Evolutionary conservation across 64 coral and sea anemone species (phyloP).

Genomic region (Porites australiensis): DNA sequence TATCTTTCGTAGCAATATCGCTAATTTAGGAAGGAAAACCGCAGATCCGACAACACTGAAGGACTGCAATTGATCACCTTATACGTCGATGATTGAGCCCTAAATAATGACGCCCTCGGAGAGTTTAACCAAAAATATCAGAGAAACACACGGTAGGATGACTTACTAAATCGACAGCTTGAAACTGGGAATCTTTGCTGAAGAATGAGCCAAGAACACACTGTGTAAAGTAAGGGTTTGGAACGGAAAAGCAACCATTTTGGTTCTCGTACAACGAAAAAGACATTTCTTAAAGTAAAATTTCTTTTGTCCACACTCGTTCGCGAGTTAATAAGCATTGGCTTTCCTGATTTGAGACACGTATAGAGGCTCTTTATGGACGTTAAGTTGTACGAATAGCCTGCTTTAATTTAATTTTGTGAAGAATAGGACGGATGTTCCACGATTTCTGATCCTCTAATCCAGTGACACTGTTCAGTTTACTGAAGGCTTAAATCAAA

Average conservation of each 20-base stretch:
- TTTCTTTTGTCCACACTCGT: constrained; percentile 12
- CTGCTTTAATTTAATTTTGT: constrained; percentile 47
- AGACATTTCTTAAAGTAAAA: neutral
- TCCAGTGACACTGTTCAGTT: constrained; percentile 37
- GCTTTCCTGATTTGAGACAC: constrained; percentile 25
- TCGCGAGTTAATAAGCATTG: neutral
- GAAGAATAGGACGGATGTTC: constrained; percentile 40
- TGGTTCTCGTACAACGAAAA: constrained; percentile 3
- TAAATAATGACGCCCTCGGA: neutral
- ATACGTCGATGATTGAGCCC: neutral
- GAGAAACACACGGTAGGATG: no score
- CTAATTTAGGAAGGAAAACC: constrained; percentile 20
- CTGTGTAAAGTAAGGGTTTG: neutral
- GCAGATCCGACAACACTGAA: constrained; percentile 16
- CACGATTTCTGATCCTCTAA: constrained; percentile 4
- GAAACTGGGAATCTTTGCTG: neutral
- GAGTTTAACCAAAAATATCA: neutral
- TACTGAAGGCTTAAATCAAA: constrained; percentile 39
- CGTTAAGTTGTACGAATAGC: constrained; percentile 13
- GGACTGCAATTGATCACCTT: constrained; percentile 25
- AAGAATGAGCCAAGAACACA: neutral
- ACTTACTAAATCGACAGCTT: constrained; percentile 40
- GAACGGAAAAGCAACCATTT: neutral
- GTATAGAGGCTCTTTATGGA: constrained; percentile 11
- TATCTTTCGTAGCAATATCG: neutral